These are phyloP conservation scores for Sitophilus oryzae DNA, from an alignment of 1,140 invertebrate species.

Conservation along the genomic window DNA sequence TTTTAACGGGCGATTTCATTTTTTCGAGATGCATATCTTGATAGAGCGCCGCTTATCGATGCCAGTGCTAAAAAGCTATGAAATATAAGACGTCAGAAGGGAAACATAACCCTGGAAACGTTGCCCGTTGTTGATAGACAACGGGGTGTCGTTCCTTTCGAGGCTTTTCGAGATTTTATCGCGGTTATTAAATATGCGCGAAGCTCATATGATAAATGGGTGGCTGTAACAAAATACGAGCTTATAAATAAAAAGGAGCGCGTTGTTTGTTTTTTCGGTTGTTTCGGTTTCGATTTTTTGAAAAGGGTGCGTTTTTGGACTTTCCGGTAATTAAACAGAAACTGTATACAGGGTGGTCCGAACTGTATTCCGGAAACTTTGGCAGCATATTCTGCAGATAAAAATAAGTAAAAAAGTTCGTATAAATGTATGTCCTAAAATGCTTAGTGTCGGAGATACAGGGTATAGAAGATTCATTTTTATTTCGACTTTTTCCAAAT, in stretches of 20 bases:
- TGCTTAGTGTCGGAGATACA: no score
- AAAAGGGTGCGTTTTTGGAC: background rate
- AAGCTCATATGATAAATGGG: slow-evolving; percentile 15
- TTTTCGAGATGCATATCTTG: slow-evolving; percentile 9
- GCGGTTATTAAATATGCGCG: slow-evolving; percentile 17
- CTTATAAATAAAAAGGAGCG: no score
- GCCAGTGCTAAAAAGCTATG: slow-evolving; percentile 16
- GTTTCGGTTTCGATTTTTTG: slow-evolving; percentile 1
- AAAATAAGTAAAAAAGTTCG: no score
- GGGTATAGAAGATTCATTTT: no score
- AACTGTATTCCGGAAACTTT: no score
- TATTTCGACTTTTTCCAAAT: no score
- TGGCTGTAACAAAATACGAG: slow-evolving; percentile 19
- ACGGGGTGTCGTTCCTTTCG: slow-evolving; percentile 13
- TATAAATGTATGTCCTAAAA: no score
- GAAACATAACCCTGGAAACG: slow-evolving; percentile 22
- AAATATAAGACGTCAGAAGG: slow-evolving; percentile 24
- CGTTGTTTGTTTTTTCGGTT: slow-evolving; percentile 6
- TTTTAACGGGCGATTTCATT: slow-evolving; percentile 15
- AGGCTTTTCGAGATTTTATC: slow-evolving; percentile 17
- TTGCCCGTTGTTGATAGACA: slow-evolving; percentile 11
- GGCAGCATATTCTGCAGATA: no score
- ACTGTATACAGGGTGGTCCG: no score
- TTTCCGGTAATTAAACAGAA: background rate
- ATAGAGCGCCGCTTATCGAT: slow-evolving; percentile 14